Conservation (phyloP, 2,888 invertebrate genomes). For the Bruchidius siliquastri region DNA sequence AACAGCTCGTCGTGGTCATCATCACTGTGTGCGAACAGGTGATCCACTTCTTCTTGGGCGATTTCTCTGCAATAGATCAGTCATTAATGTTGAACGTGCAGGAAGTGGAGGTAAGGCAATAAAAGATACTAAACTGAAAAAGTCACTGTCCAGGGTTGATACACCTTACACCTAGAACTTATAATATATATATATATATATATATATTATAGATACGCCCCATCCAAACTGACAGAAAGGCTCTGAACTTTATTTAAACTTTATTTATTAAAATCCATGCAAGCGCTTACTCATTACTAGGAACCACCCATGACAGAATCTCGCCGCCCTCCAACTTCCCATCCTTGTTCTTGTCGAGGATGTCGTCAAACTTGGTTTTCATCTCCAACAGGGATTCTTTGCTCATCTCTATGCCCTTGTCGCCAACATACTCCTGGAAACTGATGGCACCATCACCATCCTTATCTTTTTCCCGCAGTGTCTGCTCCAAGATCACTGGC, state of each 20-base stretch:
- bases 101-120: no score
- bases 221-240: no score
- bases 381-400: constrained; percentile 69
- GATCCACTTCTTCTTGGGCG: constrained; percentile 84
- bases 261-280: no score
- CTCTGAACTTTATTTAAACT: no score
- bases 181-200: no score
- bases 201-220: no score
- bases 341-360: constrained; percentile 80
- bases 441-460: constrained; percentile 80
- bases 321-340: constrained; percentile 74
- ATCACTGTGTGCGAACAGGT: constrained; percentile 82
- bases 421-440: constrained; percentile 75
- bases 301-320: constrained; percentile 84
- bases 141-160: no score
- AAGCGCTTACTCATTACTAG: constrained; percentile 74
- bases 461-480: constrained; percentile 78
- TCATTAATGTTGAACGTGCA: no score
- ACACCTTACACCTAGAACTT: no score
- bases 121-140: no score
- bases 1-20: constrained; percentile 78
- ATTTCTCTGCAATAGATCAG: constrained; percentile 73
- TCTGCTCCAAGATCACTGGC: constrained; percentile 71
- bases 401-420: constrained; percentile 63
- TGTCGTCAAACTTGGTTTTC: constrained; percentile 79